Base-by-base conservation (phyloP, 1,140 invertebrate species). In the Drosophila albomicans region DNA sequence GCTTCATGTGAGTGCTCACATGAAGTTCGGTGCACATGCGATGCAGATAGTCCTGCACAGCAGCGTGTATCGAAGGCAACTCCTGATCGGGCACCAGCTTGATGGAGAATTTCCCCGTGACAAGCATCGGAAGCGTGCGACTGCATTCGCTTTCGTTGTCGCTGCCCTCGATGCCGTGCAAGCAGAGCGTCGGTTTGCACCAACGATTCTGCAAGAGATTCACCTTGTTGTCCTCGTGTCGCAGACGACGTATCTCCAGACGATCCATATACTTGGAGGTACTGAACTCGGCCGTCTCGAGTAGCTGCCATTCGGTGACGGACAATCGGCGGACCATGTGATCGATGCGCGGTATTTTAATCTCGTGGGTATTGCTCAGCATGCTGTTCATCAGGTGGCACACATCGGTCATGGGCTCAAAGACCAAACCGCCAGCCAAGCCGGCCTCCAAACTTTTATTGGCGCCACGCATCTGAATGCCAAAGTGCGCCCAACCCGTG, bases 361-460 rank as follows among this genome's bases (percentile, higher is more conserved):
- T 13, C 15, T 72, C 67, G 0, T 79, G 76, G 0, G 11, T 5
- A 7, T 64, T 10, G 11, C 65, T 30, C 0, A 81, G 43, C n/a
- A 81, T 28, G 3, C 38, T 10, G 45, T 73, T 79, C 77, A 81
- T 76, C 25, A 81, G 6, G 4, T 68, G 73, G 7, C 73, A 81
- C 0, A 79, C 13, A 49, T 79, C 76, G 1, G 52, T 59, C 72
- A 81, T 75, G 7, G 79, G 75, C n/a, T 81, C 76, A 13, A 8
- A 81, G 16, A 81, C 62, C 2, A 81, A 13, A 2, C 78, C 78
- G 0, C 76, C 62, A 4, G 72, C 66, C 0, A 56, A 7, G 2
- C 75, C 78, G 5, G 56, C 35, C 13, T 81, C 78, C 4, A 81
- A 15, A 15, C 10, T 20, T n/a, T 76, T 81, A 5, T 72, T 65